phyloP scores from a whole-genome alignment of 2,113 vertebrate genomes.

The Lepus americanus region DNA sequence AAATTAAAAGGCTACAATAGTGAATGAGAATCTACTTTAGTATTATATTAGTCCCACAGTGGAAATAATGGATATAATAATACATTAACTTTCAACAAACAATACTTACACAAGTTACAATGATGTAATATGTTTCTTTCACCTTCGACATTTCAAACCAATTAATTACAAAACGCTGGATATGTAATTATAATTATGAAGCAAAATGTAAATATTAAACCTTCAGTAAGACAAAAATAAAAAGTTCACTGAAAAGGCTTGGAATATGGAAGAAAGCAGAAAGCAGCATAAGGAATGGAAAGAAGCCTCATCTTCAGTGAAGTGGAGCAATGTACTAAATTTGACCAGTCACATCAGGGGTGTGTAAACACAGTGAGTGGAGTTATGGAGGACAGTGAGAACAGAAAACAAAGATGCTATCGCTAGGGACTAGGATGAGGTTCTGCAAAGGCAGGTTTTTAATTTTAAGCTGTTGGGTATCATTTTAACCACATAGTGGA shows the following conservation, averaged over 20 bases:
- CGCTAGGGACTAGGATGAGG: not conserved
- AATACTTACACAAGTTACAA: not conserved
- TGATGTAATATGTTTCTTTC: not conserved
- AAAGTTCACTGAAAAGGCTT: not conserved
- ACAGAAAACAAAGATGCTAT: not conserved
- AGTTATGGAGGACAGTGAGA: not conserved
- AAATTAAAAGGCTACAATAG: slow-evolving; percentile 5
- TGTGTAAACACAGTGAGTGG: not conserved
- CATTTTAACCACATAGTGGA: not conserved
- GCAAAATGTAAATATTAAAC: not conserved
- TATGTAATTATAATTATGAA: not conserved
- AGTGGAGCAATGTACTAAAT: not conserved
- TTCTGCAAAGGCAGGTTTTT: not conserved
- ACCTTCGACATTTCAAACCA: slow-evolving; percentile 19
- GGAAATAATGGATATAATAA: not conserved
- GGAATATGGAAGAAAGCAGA: not conserved
- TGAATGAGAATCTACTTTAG: not conserved
- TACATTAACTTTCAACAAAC: not conserved
- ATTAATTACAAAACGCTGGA: not conserved
- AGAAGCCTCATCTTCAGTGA: not conserved
- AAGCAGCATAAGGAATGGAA: not conserved
- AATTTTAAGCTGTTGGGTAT: not conserved
- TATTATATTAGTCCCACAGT: not conserved
- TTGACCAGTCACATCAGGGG: not conserved
- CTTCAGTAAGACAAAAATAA: not conserved